Evolutionary conservation across 2,113 vertebrate genomes (phyloP).

Genomic region (Numida meleagris): DNA sequence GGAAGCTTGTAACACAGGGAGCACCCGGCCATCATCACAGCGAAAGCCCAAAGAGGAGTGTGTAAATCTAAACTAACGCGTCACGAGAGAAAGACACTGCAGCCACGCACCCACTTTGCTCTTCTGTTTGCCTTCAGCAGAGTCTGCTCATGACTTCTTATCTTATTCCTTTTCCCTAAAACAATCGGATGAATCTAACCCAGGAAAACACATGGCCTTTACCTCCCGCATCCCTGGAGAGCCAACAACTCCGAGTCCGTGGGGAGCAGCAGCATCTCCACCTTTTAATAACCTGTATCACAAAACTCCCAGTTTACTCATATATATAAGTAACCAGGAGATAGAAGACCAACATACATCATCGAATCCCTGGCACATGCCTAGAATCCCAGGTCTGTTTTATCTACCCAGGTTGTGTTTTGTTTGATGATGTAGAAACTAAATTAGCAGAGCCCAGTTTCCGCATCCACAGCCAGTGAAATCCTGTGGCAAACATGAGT

Average conservation of each 20-base stretch:
- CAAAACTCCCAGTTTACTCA: background rate
- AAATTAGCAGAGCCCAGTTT: background rate
- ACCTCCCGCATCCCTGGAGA: slow-evolving; percentile 7
- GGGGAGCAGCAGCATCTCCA: background rate
- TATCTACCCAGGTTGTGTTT: background rate
- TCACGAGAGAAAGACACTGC: background rate
- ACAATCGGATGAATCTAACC: slow-evolving; percentile 19
- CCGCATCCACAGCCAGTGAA: background rate
- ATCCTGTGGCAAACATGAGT: background rate
- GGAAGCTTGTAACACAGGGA: background rate
- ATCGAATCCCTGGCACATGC: background rate
- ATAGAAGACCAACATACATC: accelerated
- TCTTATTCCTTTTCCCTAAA: slow-evolving; percentile 31
- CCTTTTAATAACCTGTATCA: background rate
- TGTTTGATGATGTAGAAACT: background rate
- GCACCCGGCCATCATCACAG: background rate
- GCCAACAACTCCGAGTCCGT: background rate
- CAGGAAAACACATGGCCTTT: slow-evolving; percentile 40
- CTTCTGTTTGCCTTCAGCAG: slow-evolving; percentile 7
- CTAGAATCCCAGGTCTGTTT: background rate
- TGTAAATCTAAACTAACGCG: background rate
- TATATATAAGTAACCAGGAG: background rate
- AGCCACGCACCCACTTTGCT: background rate
- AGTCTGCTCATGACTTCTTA: background rate
- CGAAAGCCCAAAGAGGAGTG: background rate